These are phyloP conservation scores for Agonopterix subpropinquella DNA, from an alignment of 2,888 invertebrate species.

Conservation along the genomic window DNA sequence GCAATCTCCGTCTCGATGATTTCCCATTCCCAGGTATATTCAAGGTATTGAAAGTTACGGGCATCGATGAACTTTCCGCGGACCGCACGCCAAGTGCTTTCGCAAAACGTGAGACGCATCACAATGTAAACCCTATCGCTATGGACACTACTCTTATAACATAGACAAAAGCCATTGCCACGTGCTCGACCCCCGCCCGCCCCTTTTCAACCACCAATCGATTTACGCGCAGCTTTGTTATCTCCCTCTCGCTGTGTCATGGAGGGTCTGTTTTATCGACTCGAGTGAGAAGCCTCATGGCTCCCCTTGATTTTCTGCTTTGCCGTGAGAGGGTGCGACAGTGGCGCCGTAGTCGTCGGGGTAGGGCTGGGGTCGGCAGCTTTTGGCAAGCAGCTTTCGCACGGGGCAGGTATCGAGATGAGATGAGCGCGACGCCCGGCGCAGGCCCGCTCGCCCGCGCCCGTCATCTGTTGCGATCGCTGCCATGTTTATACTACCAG, in stretches of 20 bases:
- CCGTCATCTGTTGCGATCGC: constrained; percentile 69
- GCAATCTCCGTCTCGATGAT: constrained; percentile 1
- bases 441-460: constrained; percentile 63
- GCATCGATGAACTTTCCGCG: constrained; percentile 26
- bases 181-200: constrained; percentile 64
- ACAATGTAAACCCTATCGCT: constrained; percentile 31
- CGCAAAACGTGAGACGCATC: constrained; percentile 35
- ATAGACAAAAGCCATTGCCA: constrained; percentile 47
- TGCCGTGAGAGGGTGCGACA: constrained; percentile 25
- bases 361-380: not conserved
- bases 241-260: constrained; percentile 41
- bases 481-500: constrained; percentile 67
- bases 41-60: constrained; percentile 17
- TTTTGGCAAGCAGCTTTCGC: constrained; percentile 18
- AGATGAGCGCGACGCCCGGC: constrained; percentile 57
- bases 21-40: constrained; percentile 4
- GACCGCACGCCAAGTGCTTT: constrained; percentile 33
- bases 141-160: constrained; percentile 31
- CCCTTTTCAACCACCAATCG: constrained; percentile 67
- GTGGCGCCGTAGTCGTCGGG: constrained; percentile 48
- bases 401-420: constrained; percentile 39
- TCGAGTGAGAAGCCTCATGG: constrained; percentile 35
- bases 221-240: constrained; percentile 44
- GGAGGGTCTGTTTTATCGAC: constrained; percentile 57
- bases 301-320: constrained; percentile 2